Base-by-base conservation (phyloP, 1,140 invertebrate species). In the Chrysoperla carnea region DNA sequence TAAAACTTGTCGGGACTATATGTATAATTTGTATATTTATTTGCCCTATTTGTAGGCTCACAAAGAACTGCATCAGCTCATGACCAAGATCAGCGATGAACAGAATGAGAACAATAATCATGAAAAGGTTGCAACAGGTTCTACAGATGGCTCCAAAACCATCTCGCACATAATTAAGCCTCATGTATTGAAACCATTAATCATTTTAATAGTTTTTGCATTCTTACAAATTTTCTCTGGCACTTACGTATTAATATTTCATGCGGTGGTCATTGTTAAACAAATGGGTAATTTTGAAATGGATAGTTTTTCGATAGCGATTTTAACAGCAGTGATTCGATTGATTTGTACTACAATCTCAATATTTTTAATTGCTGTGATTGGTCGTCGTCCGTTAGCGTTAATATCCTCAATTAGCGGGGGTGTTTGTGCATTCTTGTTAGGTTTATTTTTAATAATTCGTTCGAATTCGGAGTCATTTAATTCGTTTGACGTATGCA, bases 241-340 rank as follows among this genome's bases (percentile, higher is more conserved):
- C 41, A 80, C 77, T 2, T 83, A 78, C 47, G 62, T 82, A 2
- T 67, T 81, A 29, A 74, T 84, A 38, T 82, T 81, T 56, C 82
- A 82, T 47, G 79, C 77, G 1, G 75, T 81, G 0, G 73, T 81
- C 42, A 74, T 84, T 33, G 54, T 82, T 2, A 56, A 64, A 6
- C 66, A 71, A 15, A 62, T 75, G 14, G 70, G 72, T 44, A 61
- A 61, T 6, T 53, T 11, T 44, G 51, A 39, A 0, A 50, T 68
- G 6, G 61, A 75, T 42, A 55, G 56, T 39, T 68, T 69, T 40
- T 46, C 68, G 28, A 75, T 73, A 12, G 78, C 78, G 0, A 74
- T 78, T 47, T 63, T 75, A 23, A 79, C 73, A 1, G 78, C 77
- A 0, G 52, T 68, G 1, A 68, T 76, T 0, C 66, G 81, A 37